A percentile compares a stretch with the other conserved stretches of the same genome.
Conservation (phyloP, 2,797 vertebrate species). For the Sphaeramia orbicularis region DNA sequence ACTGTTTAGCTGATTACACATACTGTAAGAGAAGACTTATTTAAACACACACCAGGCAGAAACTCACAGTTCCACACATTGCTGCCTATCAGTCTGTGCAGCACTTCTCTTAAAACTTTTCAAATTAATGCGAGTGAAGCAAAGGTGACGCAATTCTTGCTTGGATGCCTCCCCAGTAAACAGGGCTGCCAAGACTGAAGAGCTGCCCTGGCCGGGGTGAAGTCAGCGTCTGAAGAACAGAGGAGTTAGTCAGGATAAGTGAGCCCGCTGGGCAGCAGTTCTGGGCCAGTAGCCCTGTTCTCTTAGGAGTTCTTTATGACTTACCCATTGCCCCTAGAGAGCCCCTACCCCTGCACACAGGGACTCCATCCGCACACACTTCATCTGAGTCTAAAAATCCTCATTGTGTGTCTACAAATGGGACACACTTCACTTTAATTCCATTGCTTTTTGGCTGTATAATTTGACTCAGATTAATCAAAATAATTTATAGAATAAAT, state of each 20-base stretch:
- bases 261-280: conserved; percentile 56
- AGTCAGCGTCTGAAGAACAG: conserved; percentile 74
- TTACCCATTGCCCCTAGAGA: conserved; percentile 30
- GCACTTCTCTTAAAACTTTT: conserved; percentile 53
- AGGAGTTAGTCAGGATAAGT: conserved; percentile 71
- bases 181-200: conserved; percentile 63
- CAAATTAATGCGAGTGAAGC: conserved; percentile 67
- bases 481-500: background rate
- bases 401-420: conserved; percentile 29
- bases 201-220: conserved; percentile 55
- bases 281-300: conserved; percentile 59
- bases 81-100: conserved; percentile 52
- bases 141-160: conserved; percentile 72
- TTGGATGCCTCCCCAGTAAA: conserved; percentile 65
- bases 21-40: conserved; percentile 28
- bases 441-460: conserved; percentile 2
- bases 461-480: conserved; percentile 16
- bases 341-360: conserved; percentile 36
- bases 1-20: conserved; percentile 44
- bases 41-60: conserved; percentile 43
- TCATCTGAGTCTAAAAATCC: conserved; percentile 34
- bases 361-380: conserved; percentile 41
- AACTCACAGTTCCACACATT: conserved; percentile 37
- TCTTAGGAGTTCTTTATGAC: conserved; percentile 64
- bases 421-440: conserved; percentile 13